Conservation (phyloP, 1,140 invertebrate species). For the Drosophila kanapiae region DNA sequence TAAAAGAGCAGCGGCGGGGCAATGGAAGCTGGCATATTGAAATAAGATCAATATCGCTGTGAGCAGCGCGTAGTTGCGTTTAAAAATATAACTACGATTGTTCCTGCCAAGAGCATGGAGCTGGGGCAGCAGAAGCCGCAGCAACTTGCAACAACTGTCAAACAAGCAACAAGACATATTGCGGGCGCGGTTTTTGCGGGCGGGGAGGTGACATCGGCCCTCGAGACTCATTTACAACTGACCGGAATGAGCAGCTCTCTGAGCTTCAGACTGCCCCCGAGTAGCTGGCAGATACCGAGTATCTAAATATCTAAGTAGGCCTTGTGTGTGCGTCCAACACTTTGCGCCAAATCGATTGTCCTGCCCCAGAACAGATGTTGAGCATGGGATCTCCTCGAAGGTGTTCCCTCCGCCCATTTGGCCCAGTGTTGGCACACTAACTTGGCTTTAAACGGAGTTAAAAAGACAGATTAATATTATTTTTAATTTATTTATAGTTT, state of each 20-base stretch:
- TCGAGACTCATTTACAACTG: slow-evolving; percentile 80
- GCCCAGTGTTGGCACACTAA: slow-evolving; percentile 3
- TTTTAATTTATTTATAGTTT: too few relatives aligned
- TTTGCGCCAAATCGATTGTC: slow-evolving; percentile 78
- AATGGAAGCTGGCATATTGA: slow-evolving; percentile 69
- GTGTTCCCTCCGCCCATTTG: slow-evolving; percentile 69
- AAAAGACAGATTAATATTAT: background rate
- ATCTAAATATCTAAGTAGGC: slow-evolving; percentile 33
- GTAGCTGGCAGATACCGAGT: slow-evolving; percentile 9
- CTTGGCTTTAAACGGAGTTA: slow-evolving; percentile 1
- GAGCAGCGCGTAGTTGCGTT: slow-evolving; percentile 79
- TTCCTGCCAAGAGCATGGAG: slow-evolving; percentile 44
- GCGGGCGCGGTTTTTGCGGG: slow-evolving; percentile 65
- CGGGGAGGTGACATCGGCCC: slow-evolving; percentile 43
- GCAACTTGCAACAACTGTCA: slow-evolving; percentile 80
- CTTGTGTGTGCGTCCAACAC: slow-evolving; percentile 59
- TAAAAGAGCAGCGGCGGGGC: slow-evolving; percentile 53
- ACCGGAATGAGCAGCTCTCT: slow-evolving; percentile 48
- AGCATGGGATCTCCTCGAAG: slow-evolving; percentile 67
- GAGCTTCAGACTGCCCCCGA: background rate
- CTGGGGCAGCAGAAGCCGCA: slow-evolving; percentile 27
- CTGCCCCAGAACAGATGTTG: slow-evolving; percentile 76
- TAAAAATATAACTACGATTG: slow-evolving; percentile 78
- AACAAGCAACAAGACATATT: slow-evolving; percentile 85
- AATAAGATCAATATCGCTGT: slow-evolving; percentile 82